phyloP scores from a whole-genome alignment of 2,888 invertebrate genomes.

The Octonoba sinensis region DNA sequence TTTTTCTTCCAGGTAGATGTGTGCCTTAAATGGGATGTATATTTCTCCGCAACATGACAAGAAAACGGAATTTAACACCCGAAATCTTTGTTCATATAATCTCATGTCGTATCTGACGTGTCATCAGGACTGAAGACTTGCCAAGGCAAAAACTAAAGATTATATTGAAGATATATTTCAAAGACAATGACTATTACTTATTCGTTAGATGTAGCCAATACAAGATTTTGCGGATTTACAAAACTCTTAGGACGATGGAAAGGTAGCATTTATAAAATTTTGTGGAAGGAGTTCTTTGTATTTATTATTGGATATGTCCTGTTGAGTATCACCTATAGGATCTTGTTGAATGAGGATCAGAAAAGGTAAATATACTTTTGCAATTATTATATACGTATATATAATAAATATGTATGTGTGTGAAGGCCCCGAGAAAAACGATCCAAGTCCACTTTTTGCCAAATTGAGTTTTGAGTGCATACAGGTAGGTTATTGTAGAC shows the following conservation, averaged over 20 bases:
- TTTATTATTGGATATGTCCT: conserved; percentile 73
- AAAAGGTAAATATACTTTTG: conserved; percentile 71
- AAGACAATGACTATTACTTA: conserved; percentile 69
- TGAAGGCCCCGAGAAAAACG: no score
- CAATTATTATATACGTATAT: no score
- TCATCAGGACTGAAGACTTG: background rate
- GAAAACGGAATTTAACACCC: background rate
- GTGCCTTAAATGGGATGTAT: no score
- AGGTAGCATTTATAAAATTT: conserved; percentile 75
- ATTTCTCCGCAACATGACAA: background rate
- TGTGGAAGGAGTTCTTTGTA: conserved; percentile 74
- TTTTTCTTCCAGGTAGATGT: no score
- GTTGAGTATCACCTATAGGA: conserved; percentile 75
- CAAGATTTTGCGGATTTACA: conserved; percentile 73
- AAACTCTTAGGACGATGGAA: conserved; percentile 75
- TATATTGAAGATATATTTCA: background rate
- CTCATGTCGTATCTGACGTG: background rate
- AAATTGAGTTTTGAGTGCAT: no score
- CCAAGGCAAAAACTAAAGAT: background rate
- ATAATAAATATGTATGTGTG: no score
- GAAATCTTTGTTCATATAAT: background rate
- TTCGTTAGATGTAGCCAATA: conserved; percentile 69
- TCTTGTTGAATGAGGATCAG: conserved; percentile 72
- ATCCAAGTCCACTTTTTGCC: no score
- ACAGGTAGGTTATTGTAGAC: no score